phyloP scores from a whole-genome alignment of 1,140 invertebrate genomes.

The Dysdera silvatica region DNA sequence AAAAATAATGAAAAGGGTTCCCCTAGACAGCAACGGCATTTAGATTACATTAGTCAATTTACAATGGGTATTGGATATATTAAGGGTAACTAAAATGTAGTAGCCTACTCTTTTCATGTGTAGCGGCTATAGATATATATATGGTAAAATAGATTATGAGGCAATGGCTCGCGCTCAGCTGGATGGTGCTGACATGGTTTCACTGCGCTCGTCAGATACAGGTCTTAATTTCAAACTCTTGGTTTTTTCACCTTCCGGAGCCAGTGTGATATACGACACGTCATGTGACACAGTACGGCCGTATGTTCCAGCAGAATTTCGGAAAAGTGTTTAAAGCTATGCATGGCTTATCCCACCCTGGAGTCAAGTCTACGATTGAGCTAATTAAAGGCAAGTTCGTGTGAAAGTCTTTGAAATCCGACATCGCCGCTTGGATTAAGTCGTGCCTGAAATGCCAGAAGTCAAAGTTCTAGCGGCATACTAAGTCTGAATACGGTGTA shows the following conservation, averaged over 20 bases:
- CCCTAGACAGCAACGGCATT: constrained; percentile 34
- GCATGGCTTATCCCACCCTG: constrained; percentile 19
- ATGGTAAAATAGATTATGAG: not conserved
- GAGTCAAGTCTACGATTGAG: not conserved
- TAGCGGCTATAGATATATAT: not conserved
- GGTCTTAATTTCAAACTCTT: not conserved
- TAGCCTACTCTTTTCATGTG: constrained; percentile 20
- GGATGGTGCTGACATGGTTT: constrained; percentile 1
- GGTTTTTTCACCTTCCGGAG: not conserved
- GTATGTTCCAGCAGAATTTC: constrained; percentile 6
- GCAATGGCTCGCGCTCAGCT: constrained; percentile 10
- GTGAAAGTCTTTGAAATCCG: constrained; percentile 14
- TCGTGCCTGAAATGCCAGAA: constrained; percentile 17
- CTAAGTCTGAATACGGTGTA: constrained; percentile 8
- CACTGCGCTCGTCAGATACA: not conserved
- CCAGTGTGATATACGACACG: constrained; percentile 4
- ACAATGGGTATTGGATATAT: constrained; percentile 41
- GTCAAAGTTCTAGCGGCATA: constrained; percentile 24
- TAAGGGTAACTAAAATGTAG: constrained; percentile 38
- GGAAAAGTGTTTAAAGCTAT: constrained; percentile 7
- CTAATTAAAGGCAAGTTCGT: constrained; percentile 5
- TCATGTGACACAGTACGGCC: not conserved
- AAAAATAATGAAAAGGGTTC: constrained; percentile 24
- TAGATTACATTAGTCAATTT: constrained; percentile 43
- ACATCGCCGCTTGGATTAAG: not conserved